phyloP scores from a whole-genome alignment of 2,113 vertebrate species.

The Bubo scandiacus region DNA sequence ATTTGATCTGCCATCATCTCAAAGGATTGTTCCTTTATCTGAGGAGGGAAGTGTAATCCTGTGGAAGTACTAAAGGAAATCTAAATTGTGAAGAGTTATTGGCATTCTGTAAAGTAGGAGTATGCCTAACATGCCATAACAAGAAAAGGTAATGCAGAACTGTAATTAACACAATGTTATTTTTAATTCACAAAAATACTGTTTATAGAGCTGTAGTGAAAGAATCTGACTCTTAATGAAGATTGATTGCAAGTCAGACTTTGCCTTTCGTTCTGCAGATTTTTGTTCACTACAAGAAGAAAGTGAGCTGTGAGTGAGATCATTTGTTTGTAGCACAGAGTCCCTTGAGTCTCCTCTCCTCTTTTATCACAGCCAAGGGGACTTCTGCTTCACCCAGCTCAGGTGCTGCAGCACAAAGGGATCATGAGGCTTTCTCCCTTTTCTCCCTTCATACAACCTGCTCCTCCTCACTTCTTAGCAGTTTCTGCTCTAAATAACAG shows the following conservation, averaged over 20 bases:
- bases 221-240: conserved; percentile 54
- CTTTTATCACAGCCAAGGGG: not conserved
- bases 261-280: not conserved
- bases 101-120: conserved; percentile 54
- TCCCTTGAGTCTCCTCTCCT: not conserved
- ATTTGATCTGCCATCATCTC: conserved; percentile 45
- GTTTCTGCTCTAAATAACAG: not conserved
- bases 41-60: conserved; percentile 13
- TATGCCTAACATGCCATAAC: conserved; percentile 61
- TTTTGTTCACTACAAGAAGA: conserved; percentile 17
- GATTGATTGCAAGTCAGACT: conserved; percentile 53
- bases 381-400: not conserved
- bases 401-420: not conserved
- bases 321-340: not conserved
- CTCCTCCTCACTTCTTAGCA: not conserved
- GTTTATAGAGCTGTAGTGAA: conserved; percentile 46
- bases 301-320: conserved; percentile 1
- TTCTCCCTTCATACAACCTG: no score
- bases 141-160: conserved; percentile 63
- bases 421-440: not conserved
- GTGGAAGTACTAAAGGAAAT: not conserved
- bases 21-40: conserved; percentile 12
- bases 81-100: conserved; percentile 57
- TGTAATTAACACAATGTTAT: conserved; percentile 61
- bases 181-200: conserved; percentile 66